Percentiles rank a stretch among this genome's conserved stretches.
These are phyloP conservation scores for Heteronetta atricapilla DNA, from an alignment of 2,113 vertebrate genomes.

Conservation along the genomic window DNA sequence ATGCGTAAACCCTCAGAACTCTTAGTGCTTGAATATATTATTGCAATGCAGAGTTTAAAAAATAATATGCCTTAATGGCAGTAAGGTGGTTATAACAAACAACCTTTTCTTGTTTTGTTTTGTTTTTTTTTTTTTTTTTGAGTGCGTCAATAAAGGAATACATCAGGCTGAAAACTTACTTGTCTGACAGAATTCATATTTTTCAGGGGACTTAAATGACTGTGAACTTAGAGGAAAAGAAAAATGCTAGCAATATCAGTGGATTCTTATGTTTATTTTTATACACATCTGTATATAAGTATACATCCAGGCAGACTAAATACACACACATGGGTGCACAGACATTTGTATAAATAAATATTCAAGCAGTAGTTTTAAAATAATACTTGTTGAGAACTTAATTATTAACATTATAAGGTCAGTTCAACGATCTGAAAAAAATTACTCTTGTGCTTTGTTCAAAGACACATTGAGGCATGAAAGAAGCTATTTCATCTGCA, in stretches of 20 bases:
- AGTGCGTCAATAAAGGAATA: neutral
- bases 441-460: neutral
- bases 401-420: neutral
- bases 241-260: neutral
- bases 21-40: neutral
- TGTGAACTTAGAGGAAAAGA: neutral
- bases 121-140: neutral
- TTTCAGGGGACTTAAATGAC: neutral
- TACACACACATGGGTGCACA: neutral
- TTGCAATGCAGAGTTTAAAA: neutral
- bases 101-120: too few species aligned
- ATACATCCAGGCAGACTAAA: neutral
- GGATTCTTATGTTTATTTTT: neutral
- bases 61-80: neutral
- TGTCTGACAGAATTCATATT: neutral
- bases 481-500: neutral
- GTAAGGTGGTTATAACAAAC: neutral
- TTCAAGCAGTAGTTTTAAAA: neutral
- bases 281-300: neutral
- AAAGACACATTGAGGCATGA: neutral
- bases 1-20: rapidly evolving
- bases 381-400: neutral
- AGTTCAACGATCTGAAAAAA: neutral
- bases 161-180: neutral
- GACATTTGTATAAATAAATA: neutral